These are phyloP conservation scores for Trichonephila clavipes DNA, from an alignment of 1,140 invertebrate genomes.

Conservation along the genomic window DNA sequence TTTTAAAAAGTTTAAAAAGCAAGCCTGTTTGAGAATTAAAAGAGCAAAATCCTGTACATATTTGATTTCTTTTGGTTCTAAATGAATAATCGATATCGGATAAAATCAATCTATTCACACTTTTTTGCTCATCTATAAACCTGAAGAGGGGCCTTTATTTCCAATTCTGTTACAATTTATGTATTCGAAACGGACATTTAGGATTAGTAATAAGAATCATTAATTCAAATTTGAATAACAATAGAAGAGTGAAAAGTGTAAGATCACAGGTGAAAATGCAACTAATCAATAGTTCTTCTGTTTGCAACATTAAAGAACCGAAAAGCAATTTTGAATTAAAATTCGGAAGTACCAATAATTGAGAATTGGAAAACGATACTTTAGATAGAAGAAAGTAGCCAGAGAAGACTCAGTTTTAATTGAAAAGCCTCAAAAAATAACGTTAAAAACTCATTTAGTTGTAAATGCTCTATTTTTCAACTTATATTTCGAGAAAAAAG, in stretches of 20 bases:
- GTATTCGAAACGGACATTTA: background rate
- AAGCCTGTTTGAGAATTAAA: background rate
- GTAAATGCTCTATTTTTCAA: background rate
- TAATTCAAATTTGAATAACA: constrained; percentile 11
- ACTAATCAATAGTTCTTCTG: background rate
- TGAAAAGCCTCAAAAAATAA: background rate
- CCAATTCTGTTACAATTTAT: background rate
- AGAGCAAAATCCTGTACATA: background rate
- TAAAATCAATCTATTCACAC: too few relatives aligned
- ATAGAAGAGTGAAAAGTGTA: background rate
- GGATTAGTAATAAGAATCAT: background rate
- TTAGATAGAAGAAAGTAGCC: background rate
- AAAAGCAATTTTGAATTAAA: background rate
- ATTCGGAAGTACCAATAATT: background rate
- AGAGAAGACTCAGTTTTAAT: background rate
- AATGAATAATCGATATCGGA: background rate
- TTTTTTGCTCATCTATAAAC: background rate
- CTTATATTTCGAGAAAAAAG: too few relatives aligned
- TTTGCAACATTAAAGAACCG: background rate
- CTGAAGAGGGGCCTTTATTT: background rate
- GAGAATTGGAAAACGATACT: constrained; percentile 26
- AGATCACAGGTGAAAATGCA: background rate
- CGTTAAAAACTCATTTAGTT: background rate
- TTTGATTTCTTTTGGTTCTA: background rate
- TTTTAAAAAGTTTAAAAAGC: too few relatives aligned